A percentile compares a stretch with the other conserved stretches of the same genome.
phyloP scores from a whole-genome alignment of 1,140 invertebrate genomes.

The Bombus waltoni region DNA sequence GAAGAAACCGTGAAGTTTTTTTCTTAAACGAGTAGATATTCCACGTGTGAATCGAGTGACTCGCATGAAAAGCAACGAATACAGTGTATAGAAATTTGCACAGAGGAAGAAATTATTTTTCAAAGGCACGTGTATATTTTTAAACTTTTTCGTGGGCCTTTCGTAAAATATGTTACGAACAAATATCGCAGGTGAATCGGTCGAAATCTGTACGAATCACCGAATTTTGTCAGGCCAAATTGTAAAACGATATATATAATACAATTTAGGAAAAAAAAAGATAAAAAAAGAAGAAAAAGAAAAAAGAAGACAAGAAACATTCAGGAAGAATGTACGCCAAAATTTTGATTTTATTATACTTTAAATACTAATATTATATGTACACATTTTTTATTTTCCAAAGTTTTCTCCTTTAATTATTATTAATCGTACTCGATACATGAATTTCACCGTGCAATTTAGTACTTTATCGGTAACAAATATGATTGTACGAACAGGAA shows the following conservation, averaged over 20 bases:
- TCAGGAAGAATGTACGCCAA: constrained; percentile 29
- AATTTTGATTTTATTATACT: neutral
- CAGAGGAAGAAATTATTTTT: constrained; percentile 17
- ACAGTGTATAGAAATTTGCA: constrained; percentile 39
- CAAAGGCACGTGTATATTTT: constrained; percentile 28
- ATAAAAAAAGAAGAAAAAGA: neutral
- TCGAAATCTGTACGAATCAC: neutral
- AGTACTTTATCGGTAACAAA: neutral
- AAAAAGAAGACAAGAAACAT: neutral
- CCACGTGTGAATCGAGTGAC: neutral
- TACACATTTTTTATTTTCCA: neutral
- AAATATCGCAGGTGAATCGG: neutral
- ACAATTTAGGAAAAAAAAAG: neutral
- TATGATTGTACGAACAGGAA: neutral
- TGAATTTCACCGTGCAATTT: neutral
- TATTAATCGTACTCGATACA: neutral
- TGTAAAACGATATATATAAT: neutral
- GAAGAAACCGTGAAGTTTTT: too few species aligned
- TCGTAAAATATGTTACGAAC: neutral
- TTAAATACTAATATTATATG: neutral
- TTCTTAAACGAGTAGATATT: neutral
- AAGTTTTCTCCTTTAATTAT: neutral
- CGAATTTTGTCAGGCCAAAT: neutral
- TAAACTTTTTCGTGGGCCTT: constrained; percentile 1
- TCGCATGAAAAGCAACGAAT: neutral